Base-by-base conservation (phyloP, 2,888 invertebrate genomes). In the Troides aeacus region DNA sequence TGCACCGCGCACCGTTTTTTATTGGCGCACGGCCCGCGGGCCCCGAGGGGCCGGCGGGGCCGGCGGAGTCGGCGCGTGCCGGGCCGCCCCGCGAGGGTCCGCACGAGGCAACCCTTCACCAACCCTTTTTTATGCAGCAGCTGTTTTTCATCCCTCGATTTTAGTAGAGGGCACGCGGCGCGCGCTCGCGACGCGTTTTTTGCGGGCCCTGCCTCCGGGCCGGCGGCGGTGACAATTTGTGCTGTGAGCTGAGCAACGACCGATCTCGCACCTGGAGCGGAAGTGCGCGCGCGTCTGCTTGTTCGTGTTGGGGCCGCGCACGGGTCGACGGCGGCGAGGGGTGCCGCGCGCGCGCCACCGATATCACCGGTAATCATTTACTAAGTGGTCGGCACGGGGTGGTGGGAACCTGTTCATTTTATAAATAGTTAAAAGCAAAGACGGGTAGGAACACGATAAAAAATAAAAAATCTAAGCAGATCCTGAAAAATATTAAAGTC, bases 1-100 rank as follows among this genome's bases (percentile, higher is more conserved):
- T 92, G 92, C 90, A 91, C 92, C 90, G 78, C 83, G 75, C 83
- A 81, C 21, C 75, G 82, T 78, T 88, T 89, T 88, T 90, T 89
- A 92, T 92, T 92, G 92, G 92, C 78, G 86, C 85, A 87, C 39
- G 6, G 53, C 53, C 4, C 83, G 83, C 83, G 83, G 71, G 60
- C 65, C 64, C 42, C 30, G 30, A 3, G 30, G 30, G 30, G 30
- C 3, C 30, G 24, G 24, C 24, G 24, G 24, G 3, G 24, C n/a
- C n/a, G 21, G 21, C 21, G 21, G 21, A 21, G 21, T 21, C 21
- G 73, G 70, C 66, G 72, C 72, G 61, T 60, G 66, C 71, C 75
- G 74, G 18, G 36, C 36, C 6, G 21, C 21, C 1, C 39, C 1
- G 39, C 15, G 65, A 24, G 46, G 64, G 65, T 63, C 57, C 73